Evolutionary conservation across 2,113 vertebrate species (phyloP), one percentile per base, ranked within the genome.

Genomic region (Nibea coibor): DNA sequence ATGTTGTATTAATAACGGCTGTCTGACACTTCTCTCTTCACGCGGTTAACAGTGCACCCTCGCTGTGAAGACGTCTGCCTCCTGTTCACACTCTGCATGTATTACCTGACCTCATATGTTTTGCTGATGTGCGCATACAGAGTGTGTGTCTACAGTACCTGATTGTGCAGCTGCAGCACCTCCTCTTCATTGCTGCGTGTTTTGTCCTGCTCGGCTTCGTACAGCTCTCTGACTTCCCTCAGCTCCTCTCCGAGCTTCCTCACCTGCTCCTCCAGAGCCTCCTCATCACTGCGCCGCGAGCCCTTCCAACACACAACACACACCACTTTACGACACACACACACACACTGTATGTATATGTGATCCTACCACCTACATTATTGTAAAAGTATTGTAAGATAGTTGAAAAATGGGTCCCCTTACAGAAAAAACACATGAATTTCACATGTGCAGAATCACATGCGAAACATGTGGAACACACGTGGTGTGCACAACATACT

Each of bases 191-290:
- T 95, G 84, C 94, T 90, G 84, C 88, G 96, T 78, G 96, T 93
- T 90, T 96, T 97, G 68, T 97, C 94, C 91, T 96, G 96, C 91
- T 98, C 97, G 16, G 95, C 94, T 74, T 98, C 96, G 83, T 97
- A 96, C 92, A 97, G 94, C 15, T 98, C 97, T 90, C 96, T 94
- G 71, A 96, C 92, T 63, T 96, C 96, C 91, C 95, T 94, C 0
- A 98, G 96, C 83, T 99, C 98, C 87, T 99, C 97, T 9, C 96
- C 96, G 47, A 97, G 95, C 89, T 96, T 96, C 91, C 96, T 97
- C 88, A 97, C 95, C 92, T 99, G 98, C 43, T 99, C 98, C 92
- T 99, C 97, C 92, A 99, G 94, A 73, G 96, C 95, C 92, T 99
- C 97, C 24, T 99, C 97, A 0, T 99, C 98, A 3, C 97, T 96